Evolutionary conservation across 2,888 invertebrate species (phyloP).

Genomic region (Trachelus stipa): DNA sequence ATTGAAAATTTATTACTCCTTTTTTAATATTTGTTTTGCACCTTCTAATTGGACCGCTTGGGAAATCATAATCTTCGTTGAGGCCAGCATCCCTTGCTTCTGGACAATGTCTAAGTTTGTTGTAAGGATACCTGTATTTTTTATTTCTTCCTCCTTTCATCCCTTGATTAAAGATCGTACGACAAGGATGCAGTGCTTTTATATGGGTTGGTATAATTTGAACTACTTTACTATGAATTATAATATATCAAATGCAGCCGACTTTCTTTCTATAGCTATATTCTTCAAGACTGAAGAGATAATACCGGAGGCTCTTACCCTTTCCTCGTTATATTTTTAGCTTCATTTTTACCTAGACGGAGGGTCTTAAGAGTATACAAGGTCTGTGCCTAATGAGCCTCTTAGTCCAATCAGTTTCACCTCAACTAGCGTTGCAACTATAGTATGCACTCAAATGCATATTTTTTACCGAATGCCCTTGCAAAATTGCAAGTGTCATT

Average conservation of each 20-base stretch:
- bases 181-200: not conserved
- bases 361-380: constrained; percentile 17
- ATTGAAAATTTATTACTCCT: not conserved
- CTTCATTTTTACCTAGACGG: not conserved
- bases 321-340: not conserved
- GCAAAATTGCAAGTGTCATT: not conserved
- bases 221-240: not conserved
- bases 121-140: not conserved
- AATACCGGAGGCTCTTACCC: not conserved
- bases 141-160: not conserved
- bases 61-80: not conserved
- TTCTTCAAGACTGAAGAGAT: not conserved
- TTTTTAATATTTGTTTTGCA: not conserved
- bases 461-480: not conserved
- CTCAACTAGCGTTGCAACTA: constrained; percentile 12
- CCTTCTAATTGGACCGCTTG: not conserved
- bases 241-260: not conserved
- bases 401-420: constrained; percentile 27
- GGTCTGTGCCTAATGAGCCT: constrained; percentile 39
- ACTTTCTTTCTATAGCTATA: not conserved
- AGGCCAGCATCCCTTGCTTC: not conserved
- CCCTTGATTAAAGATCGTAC: not conserved
- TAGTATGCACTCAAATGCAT: constrained; percentile 19
- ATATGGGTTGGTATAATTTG: not conserved
- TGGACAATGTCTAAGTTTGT: not conserved